Evolutionary conservation across 2,113 vertebrate species (phyloP).

Genomic region (Xiphias gladius): DNA sequence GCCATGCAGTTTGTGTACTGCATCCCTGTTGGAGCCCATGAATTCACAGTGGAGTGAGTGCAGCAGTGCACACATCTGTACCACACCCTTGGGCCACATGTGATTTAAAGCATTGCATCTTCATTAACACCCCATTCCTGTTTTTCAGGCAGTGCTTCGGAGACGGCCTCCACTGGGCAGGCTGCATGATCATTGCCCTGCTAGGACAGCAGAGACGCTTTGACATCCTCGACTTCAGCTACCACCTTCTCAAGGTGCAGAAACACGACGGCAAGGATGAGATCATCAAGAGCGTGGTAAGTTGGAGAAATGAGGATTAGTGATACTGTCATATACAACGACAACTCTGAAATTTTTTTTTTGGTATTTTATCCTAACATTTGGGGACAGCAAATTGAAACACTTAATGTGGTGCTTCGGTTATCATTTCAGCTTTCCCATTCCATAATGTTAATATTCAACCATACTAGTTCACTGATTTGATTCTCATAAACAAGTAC

Average conservation of each 20-base stretch:
- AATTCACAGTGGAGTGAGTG: constrained; percentile 98
- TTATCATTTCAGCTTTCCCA: too few species aligned
- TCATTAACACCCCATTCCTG: neutral
- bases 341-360: too few species aligned
- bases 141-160: constrained; percentile 94
- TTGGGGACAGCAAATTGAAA: too few species aligned
- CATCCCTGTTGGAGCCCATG: constrained; percentile 97
- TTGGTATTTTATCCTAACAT: too few species aligned
- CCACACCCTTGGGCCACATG: neutral
- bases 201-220: constrained; percentile 97
- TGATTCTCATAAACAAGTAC: too few species aligned
- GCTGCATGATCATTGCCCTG: constrained; percentile 96
- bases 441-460: too few species aligned
- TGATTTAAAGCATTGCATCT: neutral
- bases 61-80: neutral
- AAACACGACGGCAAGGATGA: constrained; percentile 98
- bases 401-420: too few species aligned
- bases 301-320: constrained; percentile 42
- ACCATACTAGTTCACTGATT: too few species aligned
- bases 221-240: constrained; percentile 98
- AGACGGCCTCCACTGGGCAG: constrained; percentile 97
- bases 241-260: constrained; percentile 97
- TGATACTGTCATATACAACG: neutral
- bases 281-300: constrained; percentile 98
- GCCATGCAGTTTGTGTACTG: constrained; percentile 99